Percentiles rank a stretch among this genome's conserved stretches.
Evolutionary conservation across 2,888 invertebrate genomes (phyloP).

Genomic region (Pristionchus exspectatus): DNA sequence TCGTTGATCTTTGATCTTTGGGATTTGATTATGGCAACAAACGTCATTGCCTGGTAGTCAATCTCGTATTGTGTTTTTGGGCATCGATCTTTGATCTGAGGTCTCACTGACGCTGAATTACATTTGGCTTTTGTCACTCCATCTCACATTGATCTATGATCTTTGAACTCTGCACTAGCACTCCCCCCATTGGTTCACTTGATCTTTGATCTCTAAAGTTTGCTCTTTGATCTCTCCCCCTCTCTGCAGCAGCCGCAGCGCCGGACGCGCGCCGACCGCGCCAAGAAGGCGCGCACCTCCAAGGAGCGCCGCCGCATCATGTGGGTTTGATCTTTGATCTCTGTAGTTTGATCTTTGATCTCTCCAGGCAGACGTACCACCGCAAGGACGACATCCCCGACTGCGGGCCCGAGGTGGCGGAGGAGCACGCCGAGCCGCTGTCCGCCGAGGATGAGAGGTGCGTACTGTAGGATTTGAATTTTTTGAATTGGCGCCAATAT

Average conservation of each 20-base stretch:
- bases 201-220: background rate
- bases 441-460: constrained; percentile 45
- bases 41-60: too few species aligned
- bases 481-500: background rate
- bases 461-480: background rate
- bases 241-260: background rate
- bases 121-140: too few species aligned
- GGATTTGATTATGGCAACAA: too few species aligned
- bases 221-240: background rate
- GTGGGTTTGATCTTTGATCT: background rate
- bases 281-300: constrained; percentile 24
- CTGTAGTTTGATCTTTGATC: constrained; percentile 35
- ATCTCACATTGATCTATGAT: background rate
- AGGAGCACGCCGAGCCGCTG: constrained; percentile 13
- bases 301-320: constrained; percentile 46
- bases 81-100: too few species aligned
- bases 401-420: constrained; percentile 2
- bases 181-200: too few species aligned
- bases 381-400: constrained; percentile 51
- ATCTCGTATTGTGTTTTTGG: too few species aligned
- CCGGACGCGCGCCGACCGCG: background rate
- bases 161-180: background rate
- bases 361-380: constrained; percentile 48
- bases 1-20: background rate
- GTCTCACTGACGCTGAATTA: too few species aligned